Conservation (phyloP, 2,113 vertebrate genomes). For the Mohoua ochrocephala region DNA sequence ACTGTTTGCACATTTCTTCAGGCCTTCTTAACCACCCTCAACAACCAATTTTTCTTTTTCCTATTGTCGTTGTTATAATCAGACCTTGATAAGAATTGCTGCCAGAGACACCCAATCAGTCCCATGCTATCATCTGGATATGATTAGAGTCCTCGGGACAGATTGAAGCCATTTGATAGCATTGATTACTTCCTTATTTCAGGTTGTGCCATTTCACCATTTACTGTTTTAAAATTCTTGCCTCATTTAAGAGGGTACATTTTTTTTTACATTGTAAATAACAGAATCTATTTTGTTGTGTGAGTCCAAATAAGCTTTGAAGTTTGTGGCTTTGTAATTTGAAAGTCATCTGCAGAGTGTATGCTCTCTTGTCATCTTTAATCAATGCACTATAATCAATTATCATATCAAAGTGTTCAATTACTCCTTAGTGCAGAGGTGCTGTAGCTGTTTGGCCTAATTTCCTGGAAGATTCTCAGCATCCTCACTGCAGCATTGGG, state of each 20-base stretch:
- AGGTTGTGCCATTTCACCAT: slow-evolving; percentile 69
- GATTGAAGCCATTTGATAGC: slow-evolving; percentile 84
- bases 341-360: slow-evolving; percentile 56
- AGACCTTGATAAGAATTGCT: slow-evolving; percentile 41
- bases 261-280: slow-evolving; percentile 56
- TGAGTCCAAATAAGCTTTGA: slow-evolving; percentile 67
- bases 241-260: slow-evolving; percentile 37
- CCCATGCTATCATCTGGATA: slow-evolving; percentile 77
- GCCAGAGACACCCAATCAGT: slow-evolving; percentile 56
- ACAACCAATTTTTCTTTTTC: slow-evolving; percentile 16
- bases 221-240: slow-evolving; percentile 62
- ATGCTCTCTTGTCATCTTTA: slow-evolving; percentile 46
- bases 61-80: slow-evolving; percentile 18
- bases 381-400: slow-evolving; percentile 62
- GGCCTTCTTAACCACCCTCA: not conserved
- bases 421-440: not conserved
- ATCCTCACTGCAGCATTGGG: not conserved
- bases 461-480: slow-evolving; percentile 13
- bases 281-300: slow-evolving; percentile 56
- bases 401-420: slow-evolving; percentile 68
- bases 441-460: slow-evolving; percentile 27
- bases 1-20: not conserved
- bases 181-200: slow-evolving; percentile 85
- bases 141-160: slow-evolving; percentile 77
- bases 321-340: slow-evolving; percentile 64